Conservation (phyloP, 2,888 invertebrate genomes). For the Pristionchus fissidentatus region DNA sequence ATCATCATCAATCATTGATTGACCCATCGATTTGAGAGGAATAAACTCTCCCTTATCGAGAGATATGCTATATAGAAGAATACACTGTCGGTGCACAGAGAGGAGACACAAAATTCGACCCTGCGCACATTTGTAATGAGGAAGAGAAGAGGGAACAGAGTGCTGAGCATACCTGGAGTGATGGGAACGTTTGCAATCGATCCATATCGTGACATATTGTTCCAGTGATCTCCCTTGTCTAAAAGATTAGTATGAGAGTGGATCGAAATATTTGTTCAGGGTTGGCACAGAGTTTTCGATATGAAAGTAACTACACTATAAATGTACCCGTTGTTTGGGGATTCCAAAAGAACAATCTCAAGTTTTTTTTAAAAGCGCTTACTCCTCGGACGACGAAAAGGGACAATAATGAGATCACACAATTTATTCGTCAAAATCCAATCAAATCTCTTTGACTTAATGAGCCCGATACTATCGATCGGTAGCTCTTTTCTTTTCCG, state of each 20-base stretch:
- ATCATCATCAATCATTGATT: constrained; percentile 37
- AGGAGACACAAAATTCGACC: constrained; percentile 32
- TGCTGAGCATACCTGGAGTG: constrained; percentile 10
- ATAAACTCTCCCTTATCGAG: background rate
- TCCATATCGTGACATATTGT: constrained; percentile 18
- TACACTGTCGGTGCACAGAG: constrained; percentile 24
- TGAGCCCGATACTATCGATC: no score
- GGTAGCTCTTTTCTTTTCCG: no score
- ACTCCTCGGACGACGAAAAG: no score
- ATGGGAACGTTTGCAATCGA: constrained; percentile 30
- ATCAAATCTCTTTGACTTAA: no score
- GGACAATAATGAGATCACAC: no score
- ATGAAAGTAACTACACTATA: no score
- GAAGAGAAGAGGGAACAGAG: background rate
- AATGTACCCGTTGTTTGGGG: no score
- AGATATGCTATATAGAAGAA: background rate
- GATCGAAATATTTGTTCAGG: no score
- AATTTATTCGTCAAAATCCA: no score
- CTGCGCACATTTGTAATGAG: background rate
- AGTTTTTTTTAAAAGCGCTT: no score
- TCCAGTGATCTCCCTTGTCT: background rate
- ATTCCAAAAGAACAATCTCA: background rate
- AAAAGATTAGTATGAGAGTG: no score
- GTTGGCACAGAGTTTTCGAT: no score
- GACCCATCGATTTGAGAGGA: constrained; percentile 30